Percentiles rank a stretch among this genome's conserved stretches.
Conservation (phyloP, 2,888 invertebrate genomes). For the Octonoba sinensis region DNA sequence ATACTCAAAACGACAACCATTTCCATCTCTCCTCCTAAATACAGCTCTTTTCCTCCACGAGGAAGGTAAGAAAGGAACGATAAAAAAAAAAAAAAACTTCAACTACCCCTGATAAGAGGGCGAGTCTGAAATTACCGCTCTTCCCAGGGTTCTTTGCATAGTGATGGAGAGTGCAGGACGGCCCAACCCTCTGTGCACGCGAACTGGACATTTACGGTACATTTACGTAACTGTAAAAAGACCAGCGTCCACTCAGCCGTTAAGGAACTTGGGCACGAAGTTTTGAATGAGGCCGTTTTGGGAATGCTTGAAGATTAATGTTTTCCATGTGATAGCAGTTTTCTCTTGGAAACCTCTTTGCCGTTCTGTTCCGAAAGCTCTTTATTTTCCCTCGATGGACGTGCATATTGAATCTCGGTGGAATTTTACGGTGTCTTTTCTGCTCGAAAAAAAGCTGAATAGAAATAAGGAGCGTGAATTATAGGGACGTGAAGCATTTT, state of each 20-base stretch:
- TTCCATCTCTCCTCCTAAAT: slow-evolving; percentile 37
- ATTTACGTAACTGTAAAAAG: slow-evolving; percentile 37
- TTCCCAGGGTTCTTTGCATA: slow-evolving; percentile 4
- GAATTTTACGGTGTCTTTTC: no score
- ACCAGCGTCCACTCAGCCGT: slow-evolving; percentile 41
- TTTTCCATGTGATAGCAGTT: no score
- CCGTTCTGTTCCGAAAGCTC: no score
- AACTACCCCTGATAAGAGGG: slow-evolving; percentile 25
- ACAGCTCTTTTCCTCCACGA: slow-evolving; percentile 14
- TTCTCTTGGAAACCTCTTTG: no score
- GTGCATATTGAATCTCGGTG: no score
- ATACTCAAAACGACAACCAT: slow-evolving; percentile 27
- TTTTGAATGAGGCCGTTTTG: slow-evolving; percentile 11
- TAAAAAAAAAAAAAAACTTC: no score
- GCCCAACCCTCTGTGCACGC: slow-evolving; percentile 28
- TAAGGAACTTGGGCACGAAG: slow-evolving; percentile 12
- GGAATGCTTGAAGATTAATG: no score
- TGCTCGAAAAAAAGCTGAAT: no score
- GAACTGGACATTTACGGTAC: slow-evolving; percentile 60
- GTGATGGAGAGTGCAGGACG: neutral
- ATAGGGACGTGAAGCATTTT: no score
- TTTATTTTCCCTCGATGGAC: no score
- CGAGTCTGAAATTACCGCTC: slow-evolving; percentile 32
- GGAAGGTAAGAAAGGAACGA: no score
- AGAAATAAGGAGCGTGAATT: no score